Base-by-base conservation (phyloP, 2,113 vertebrate species). In the Muscicapa adusta region DNA sequence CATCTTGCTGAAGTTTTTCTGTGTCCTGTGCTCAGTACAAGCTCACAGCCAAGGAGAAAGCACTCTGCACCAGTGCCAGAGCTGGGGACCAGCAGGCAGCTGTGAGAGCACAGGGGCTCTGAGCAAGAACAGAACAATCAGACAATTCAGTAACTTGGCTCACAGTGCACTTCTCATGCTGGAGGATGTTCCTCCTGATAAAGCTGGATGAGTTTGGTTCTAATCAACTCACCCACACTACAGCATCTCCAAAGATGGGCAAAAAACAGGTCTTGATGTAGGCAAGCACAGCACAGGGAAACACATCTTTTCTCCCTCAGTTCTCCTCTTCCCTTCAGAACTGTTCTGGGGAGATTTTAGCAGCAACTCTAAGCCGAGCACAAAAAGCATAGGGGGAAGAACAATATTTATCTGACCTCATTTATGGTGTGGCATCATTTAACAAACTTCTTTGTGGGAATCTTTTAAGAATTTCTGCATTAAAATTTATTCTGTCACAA, bases 41-140 rank as follows among this genome's bases (percentile, higher is more conserved):
- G 29, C 14, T 1, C 1, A 4, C 19, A 36, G 65, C 14, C 17
- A 12, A 61, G 48, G 5, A 88, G 28, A 40, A 47, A 77, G 14
- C 4, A 5, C 20, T 54, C 2, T 0, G 8, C 33, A 14, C 12
- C 60, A 17, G 34, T 3, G 47, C 34, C 28, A 15, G 20, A 20
- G 10, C 5, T 0, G 2, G 36, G 10, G 20, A 25, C 6, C 38
- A 5, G 8, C 4, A 1, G 2, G 1, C 4, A 13, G 22, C 48
- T 50, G 47, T 25, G 47, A 48, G 23, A 48, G 47, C 47, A 13
- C 47, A 48, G 47, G 18, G 60, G n/a, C 70, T 2, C 33, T 26
- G n/a, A 34, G 29, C 54, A 36, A 31, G n/a, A 24, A 17, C 10
- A 23, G 40, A 47, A 26, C 12, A 50, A 8, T 6, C 20, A 72